Conservation (phyloP, 2,888 invertebrate species). For the Meloe dianella region DNA sequence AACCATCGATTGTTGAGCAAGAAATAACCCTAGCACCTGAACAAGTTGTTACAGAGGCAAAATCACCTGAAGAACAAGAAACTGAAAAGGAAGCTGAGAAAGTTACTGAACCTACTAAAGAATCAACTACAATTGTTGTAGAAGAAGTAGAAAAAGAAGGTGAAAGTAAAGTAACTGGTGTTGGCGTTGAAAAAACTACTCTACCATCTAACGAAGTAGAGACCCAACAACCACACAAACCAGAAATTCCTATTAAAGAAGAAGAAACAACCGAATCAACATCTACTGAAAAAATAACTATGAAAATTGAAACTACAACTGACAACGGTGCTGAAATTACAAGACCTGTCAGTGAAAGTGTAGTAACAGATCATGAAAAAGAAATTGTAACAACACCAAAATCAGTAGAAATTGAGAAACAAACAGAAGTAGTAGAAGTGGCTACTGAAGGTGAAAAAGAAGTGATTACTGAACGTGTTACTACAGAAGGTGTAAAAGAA, state of each 20-base stretch:
- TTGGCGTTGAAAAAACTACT: conserved; percentile 11
- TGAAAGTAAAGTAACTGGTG: conserved; percentile 12
- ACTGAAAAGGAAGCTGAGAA: conserved; percentile 30
- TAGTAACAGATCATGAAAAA: conserved; percentile 13
- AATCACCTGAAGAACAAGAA: conserved; percentile 28
- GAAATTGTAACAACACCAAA: conserved; percentile 23
- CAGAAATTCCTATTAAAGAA: conserved; percentile 8
- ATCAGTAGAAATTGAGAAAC: conserved; percentile 19
- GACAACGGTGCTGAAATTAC: background rate
- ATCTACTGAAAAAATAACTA: conserved; percentile 3
- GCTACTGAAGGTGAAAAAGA: conserved; percentile 14
- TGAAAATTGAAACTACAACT: background rate
- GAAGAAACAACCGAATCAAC: conserved; percentile 16
- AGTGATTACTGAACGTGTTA: conserved; percentile 17
- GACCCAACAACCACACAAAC: conserved; percentile 3
- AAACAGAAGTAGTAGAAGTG: background rate
- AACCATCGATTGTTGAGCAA: conserved; percentile 21
- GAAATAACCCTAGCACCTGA: conserved; percentile 17
- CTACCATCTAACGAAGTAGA: conserved; percentile 14
- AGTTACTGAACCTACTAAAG: conserved; percentile 29
- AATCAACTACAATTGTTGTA: conserved; percentile 16
- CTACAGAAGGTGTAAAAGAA: conserved; percentile 25
- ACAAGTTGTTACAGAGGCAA: conserved; percentile 6
- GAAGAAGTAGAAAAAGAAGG: conserved; percentile 13
- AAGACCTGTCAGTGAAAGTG: background rate